Evolutionary conservation across 2,888 invertebrate species (phyloP), one percentile per base, ranked within the genome.

Genomic region (Drosophila aldrichi): DNA sequence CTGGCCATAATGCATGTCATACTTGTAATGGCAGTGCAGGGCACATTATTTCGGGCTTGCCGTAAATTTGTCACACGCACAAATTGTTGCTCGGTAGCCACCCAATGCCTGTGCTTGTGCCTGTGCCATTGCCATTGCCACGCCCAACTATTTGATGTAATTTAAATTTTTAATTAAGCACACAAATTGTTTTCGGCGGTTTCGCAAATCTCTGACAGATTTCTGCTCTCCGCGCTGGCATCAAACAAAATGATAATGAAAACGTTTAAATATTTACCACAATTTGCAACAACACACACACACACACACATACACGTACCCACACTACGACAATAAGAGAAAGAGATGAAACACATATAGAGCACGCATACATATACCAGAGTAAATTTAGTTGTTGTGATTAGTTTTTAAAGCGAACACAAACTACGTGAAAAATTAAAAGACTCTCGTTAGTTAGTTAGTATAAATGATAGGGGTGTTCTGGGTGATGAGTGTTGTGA

Each of bases 101-200:
- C 48, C 9, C 16, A 9, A 16, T 29, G 7, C 29, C 29, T 22
- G 20, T 22, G 20, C 20, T 2, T 22, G 20, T 22, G 20, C 20
- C 20, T 22, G 20, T 29, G 29, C 29, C 29, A 29, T 29, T 29
- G 29, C 9, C 44, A 22, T 14, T 14, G 52, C 41, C 52, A 38
- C 36, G 41, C 32, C 48, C 65, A n/a, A 48, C 48, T 81, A 77
- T 87, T 89, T 89, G 86, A 88, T 89, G 87, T 81, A 89, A 88
- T 88, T 89, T 88, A 89, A 89, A 88, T 89, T 89, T 86, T 88
- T 89, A 88, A 88, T 89, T 88, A 88, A 86, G 88, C 88, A 81
- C 76, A 79, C 88, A 85, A 88, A 89, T 88, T 88, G 89, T 82
- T 79, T 82, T 85, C 59, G 69, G 79, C 78, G 88, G 82, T 85